Evolutionary conservation across 2,888 invertebrate species (phyloP).

Genomic region (Tenthredo amoena): DNA sequence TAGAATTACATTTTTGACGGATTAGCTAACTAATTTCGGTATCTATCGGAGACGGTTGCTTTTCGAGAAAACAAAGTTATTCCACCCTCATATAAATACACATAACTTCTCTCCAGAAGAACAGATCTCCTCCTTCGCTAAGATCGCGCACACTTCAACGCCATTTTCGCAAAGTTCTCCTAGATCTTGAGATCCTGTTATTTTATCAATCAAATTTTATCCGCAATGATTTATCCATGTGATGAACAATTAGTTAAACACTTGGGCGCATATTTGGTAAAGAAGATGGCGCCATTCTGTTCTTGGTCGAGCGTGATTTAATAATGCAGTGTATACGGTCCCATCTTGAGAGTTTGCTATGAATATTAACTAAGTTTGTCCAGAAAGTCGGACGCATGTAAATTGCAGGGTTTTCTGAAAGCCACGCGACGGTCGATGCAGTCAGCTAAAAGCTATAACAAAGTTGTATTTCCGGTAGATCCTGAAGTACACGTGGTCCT

Average conservation of each 20-base stretch:
- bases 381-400: neutral
- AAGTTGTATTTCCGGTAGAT: constrained; percentile 48
- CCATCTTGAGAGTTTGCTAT: neutral
- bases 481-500: constrained; percentile 44
- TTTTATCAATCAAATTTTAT: neutral
- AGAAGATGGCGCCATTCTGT: neutral
- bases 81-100: neutral
- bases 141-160: neutral
- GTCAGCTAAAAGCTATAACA: constrained; percentile 30
- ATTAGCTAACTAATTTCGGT: constrained; percentile 64
- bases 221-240: neutral
- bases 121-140: neutral
- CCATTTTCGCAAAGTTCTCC: neutral
- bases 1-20: constrained; percentile 65
- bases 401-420: neutral
- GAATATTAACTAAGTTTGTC: constrained; percentile 37
- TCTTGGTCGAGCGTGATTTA: neutral
- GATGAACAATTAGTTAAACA: neutral
- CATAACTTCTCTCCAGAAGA: neutral
- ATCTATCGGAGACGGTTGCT: constrained; percentile 45
- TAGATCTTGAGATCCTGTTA: neutral
- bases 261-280: neutral
- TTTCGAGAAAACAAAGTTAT: neutral
- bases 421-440: neutral
- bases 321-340: neutral